Conservation (phyloP, 2,888 invertebrate genomes). For the Lepidocyrtinus sp. region DNA sequence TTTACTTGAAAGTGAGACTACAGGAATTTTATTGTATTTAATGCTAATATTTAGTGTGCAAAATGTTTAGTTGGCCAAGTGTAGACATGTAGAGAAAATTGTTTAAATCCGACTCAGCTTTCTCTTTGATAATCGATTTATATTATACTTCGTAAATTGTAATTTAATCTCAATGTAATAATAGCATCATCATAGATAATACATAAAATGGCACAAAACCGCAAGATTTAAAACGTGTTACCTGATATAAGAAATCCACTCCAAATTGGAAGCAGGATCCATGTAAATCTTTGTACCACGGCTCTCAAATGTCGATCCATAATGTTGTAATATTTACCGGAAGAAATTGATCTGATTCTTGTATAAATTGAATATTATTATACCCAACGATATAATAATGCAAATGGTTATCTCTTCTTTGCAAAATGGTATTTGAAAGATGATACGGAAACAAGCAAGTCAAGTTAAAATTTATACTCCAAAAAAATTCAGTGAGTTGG, state of each 20-base stretch:
- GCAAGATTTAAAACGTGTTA: constrained; percentile 33
- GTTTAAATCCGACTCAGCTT: not conserved
- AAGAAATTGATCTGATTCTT: not conserved
- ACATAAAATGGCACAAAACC: too few relatives aligned
- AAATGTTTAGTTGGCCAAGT: too few relatives aligned
- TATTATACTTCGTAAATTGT: constrained; percentile 6
- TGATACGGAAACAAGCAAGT: constrained; percentile 23
- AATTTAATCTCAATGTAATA: constrained; percentile 14
- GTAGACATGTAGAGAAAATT: too few relatives aligned
- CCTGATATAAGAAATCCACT: constrained; percentile 63
- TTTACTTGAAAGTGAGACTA: too few relatives aligned
- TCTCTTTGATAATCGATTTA: not conserved
- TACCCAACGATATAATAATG: not conserved
- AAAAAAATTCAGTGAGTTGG: not conserved
- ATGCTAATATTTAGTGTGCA: too few relatives aligned
- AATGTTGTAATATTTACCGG: not conserved
- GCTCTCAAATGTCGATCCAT: constrained; percentile 42
- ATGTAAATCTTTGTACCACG: constrained; percentile 38
- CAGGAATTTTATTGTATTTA: too few relatives aligned
- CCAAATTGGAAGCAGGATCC: constrained; percentile 53
- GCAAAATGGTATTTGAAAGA: constrained; percentile 22
- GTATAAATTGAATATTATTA: constrained; percentile 2
- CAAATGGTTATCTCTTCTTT: not conserved
- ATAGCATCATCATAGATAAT: not conserved
- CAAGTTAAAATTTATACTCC: not conserved